Base-by-base conservation (phyloP, 1,140 invertebrate species). In the Uloborus diversus region DNA sequence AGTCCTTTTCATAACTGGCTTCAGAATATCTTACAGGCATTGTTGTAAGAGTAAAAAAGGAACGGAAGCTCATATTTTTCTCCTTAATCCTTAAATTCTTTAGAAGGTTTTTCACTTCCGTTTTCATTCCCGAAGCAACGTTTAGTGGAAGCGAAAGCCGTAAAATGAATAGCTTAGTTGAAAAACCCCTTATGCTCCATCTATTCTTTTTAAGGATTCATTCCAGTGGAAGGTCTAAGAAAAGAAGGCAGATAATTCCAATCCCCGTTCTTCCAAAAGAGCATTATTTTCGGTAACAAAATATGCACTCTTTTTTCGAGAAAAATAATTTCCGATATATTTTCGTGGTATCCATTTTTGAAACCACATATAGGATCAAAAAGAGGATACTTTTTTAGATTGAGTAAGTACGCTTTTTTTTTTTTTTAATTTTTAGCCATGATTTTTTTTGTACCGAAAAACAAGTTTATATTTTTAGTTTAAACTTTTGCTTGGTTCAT, bases 161-260 rank as follows among this genome's bases (percentile, higher is more conserved):
- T 62, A 75, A 75, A 75, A 75, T 75, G 71, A 75, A 75, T 75
- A 75, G 71, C 71, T 64, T 51, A 75, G 59, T 27, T 61, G 28
- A 75, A 64, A 64, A 75, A 23, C 57, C 71, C 42, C 61, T 62
- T 51, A 53, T 49, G 57, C 57, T 42, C 32, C 71, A 64, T 75
- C 71, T 51, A 75, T 64, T 75, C 56, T 64, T 33, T 33, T 25
- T 49, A 75, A 75, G 64, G 64, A 75, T 75, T 47, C 64, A 64
- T 75, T 75, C 53, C 64, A 28, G 14, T 42, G 33, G 64, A 33
- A 53, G 59, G 64, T 20, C 51, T 53, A 17, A 68, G 49, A 57
- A 75, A 64, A 53, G 30, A 33, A 17, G 9, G n/a, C 20, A 5
- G 59, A 75, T 75, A 75, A 75, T 75, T 75, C 42, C 62, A 53